phyloP scores from a whole-genome alignment of 2,113 vertebrate genomes.

The Pithys albifrons region DNA sequence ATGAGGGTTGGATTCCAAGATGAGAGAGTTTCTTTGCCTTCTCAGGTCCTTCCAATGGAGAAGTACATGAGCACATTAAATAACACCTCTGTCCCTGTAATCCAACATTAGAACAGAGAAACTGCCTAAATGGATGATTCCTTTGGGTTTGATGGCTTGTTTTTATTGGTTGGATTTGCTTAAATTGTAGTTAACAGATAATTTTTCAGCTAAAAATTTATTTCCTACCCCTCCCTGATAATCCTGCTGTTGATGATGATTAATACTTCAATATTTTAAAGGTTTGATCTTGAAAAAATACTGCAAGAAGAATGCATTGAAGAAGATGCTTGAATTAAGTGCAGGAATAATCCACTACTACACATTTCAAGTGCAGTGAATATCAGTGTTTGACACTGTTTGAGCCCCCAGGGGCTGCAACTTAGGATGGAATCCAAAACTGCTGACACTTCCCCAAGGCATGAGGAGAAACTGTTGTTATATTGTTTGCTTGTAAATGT shows the following conservation, averaged over 20 bases:
- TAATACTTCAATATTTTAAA: neutral
- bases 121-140: neutral
- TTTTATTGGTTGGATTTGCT: neutral
- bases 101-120: rapidly evolving
- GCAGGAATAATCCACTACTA: neutral
- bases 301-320: neutral
- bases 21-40: neutral
- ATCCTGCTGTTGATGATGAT: neutral
- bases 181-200: neutral
- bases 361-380: neutral
- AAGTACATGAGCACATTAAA: neutral
- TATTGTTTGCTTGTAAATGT: neutral
- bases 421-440: neutral
- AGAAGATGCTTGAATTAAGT: neutral
- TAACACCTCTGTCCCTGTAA: neutral
- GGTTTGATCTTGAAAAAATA: neutral
- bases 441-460: neutral
- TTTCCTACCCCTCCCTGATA: neutral
- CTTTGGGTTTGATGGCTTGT: neutral
- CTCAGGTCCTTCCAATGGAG: neutral
- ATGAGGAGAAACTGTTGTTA: neutral
- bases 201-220: neutral
- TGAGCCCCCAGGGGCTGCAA: neutral
- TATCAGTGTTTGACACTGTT: neutral
- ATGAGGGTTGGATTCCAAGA: neutral